phyloP scores from a whole-genome alignment of 2,888 invertebrate genomes.

The Hedya salicella region DNA sequence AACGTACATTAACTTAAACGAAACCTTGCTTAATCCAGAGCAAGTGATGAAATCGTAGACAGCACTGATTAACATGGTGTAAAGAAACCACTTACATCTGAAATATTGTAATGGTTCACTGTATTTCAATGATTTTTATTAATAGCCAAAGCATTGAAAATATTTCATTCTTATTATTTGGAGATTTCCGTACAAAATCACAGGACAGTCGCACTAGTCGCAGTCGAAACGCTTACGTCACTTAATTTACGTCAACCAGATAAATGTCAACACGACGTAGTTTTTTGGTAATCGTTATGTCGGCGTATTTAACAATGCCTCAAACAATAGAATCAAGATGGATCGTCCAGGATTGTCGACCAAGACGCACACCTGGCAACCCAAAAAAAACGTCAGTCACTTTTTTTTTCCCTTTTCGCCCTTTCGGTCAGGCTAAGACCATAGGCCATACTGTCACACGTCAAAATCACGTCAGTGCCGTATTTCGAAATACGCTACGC shows the following conservation, averaged over 20 bases:
- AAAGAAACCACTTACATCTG: slow-evolving; percentile 15
- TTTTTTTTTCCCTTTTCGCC: too few relatives aligned
- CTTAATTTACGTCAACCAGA: slow-evolving; percentile 28
- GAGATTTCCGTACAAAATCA: slow-evolving; percentile 32
- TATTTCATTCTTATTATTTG: slow-evolving; percentile 6
- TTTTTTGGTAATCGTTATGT: background rate
- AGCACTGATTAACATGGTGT: background rate
- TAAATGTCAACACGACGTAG: slow-evolving; percentile 2
- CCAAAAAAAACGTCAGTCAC: too few relatives aligned
- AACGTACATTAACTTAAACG: slow-evolving; percentile 4
- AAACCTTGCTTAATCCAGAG: slow-evolving; percentile 11
- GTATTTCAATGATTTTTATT: background rate
- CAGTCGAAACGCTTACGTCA: slow-evolving; percentile 38
- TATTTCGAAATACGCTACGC: too few relatives aligned
- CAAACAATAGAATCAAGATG: background rate
- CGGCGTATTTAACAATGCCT: slow-evolving; percentile 7
- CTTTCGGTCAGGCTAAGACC: too few relatives aligned
- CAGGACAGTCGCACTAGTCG: background rate
- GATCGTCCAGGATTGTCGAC: background rate
- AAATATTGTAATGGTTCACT: background rate
- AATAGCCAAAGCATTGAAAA: slow-evolving; percentile 24
- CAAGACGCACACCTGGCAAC: too few relatives aligned
- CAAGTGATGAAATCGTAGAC: slow-evolving; percentile 10
- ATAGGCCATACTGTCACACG: too few relatives aligned
- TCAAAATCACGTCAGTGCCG: too few relatives aligned